Percentiles rank a stretch among this genome's conserved stretches.
Evolutionary conservation across 2,797 vertebrate species (phyloP).

Genomic region (Parauchenoglanis punctatus): DNA sequence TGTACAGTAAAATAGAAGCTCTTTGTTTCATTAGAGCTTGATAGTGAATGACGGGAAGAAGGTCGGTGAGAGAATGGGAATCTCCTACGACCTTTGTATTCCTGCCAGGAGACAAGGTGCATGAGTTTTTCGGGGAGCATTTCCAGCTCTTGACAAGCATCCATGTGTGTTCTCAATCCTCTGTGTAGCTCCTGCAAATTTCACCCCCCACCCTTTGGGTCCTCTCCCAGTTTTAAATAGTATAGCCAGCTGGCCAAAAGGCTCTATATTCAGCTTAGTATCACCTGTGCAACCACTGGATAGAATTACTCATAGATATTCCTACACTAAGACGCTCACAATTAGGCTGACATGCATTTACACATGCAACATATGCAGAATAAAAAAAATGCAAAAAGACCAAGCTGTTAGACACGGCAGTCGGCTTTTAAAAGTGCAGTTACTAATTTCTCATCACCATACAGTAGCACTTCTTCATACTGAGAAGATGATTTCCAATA

Average conservation of each 20-base stretch:
- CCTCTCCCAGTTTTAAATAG: slow-evolving; percentile 77
- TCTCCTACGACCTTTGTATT: slow-evolving; percentile 47
- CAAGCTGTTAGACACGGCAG: not conserved
- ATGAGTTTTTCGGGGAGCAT: slow-evolving; percentile 18
- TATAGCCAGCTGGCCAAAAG: slow-evolving; percentile 74
- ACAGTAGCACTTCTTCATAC: slow-evolving; percentile 1
- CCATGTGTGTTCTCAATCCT: slow-evolving; percentile 27
- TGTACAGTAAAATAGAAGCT: slow-evolving; percentile 18
- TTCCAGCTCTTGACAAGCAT: slow-evolving; percentile 40
- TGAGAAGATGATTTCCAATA: not conserved
- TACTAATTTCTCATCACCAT: not conserved
- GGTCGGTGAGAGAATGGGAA: slow-evolving; percentile 19
- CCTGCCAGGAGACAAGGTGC: slow-evolving; percentile 41
- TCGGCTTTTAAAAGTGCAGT: not conserved
- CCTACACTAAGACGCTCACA: slow-evolving; percentile 41
- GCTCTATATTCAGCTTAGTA: slow-evolving; percentile 78
- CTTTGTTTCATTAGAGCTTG: not conserved
- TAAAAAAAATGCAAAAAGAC: slow-evolving; percentile 22
- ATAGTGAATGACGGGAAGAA: slow-evolving; percentile 30
- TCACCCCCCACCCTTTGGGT: slow-evolving; percentile 45
- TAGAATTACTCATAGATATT: slow-evolving; percentile 71
- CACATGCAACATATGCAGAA: slow-evolving; percentile 21
- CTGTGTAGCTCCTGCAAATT: slow-evolving; percentile 59
- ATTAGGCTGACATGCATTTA: slow-evolving; percentile 40
- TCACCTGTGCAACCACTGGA: slow-evolving; percentile 74